phyloP scores from a whole-genome alignment of 2,888 invertebrate genomes.

The Formica aserva region DNA sequence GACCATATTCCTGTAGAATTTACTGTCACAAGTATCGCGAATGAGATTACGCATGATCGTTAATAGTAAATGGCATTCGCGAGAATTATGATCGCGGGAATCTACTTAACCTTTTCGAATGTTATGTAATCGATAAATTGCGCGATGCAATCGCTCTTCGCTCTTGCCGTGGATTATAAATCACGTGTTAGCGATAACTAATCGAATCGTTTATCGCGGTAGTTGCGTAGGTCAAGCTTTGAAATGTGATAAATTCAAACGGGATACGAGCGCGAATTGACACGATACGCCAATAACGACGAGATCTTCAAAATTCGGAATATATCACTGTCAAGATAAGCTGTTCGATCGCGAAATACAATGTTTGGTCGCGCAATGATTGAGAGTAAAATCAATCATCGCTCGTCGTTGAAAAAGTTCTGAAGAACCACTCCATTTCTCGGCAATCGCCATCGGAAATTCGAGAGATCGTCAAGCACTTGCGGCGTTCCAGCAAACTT shows the following conservation, averaged over 20 bases:
- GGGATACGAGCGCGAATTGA: constrained; percentile 43
- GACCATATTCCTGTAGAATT: constrained; percentile 7
- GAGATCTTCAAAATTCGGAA: constrained; percentile 45
- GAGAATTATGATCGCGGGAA: constrained; percentile 52
- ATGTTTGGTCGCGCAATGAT: constrained; percentile 37
- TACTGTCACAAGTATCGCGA: constrained; percentile 50
- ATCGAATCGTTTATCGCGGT: constrained; percentile 54
- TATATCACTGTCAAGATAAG: constrained; percentile 44
- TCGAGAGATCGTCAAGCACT: constrained; percentile 75
- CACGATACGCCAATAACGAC: constrained; percentile 39
- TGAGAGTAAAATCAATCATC: constrained; percentile 42
- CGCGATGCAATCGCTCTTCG: constrained; percentile 39
- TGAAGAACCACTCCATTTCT: constrained; percentile 38
- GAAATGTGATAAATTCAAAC: constrained; percentile 40
- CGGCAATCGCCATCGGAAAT: constrained; percentile 69
- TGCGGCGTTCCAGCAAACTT: constrained; percentile 65
- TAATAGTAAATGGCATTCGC: constrained; percentile 56
- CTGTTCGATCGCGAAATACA: constrained; percentile 24
- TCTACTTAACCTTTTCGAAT: constrained; percentile 70
- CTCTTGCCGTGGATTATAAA: constrained; percentile 49
- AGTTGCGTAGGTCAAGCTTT: constrained; percentile 18
- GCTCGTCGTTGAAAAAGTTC: constrained; percentile 39
- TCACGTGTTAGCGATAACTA: constrained; percentile 46
- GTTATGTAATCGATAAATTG: constrained; percentile 47
- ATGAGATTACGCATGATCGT: constrained; percentile 52